Conservation (phyloP, 2,888 invertebrate genomes). For the Agonum fuliginosum region DNA sequence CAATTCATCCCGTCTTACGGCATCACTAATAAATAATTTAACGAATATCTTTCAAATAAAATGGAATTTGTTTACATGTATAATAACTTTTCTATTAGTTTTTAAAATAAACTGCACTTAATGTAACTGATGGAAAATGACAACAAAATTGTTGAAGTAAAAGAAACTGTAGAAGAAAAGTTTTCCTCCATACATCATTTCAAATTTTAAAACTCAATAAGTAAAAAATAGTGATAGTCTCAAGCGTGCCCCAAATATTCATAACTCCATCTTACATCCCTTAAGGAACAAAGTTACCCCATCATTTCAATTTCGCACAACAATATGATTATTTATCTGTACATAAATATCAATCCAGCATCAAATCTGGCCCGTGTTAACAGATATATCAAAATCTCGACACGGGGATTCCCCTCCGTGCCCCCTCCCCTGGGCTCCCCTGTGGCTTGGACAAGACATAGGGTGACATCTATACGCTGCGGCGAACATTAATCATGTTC, state of each 20-base stretch:
- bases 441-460: slow-evolving; percentile 58
- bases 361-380: slow-evolving; percentile 46
- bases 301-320: neutral
- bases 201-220: neutral
- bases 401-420: slow-evolving; percentile 23
- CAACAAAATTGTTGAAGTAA: too few species aligned
- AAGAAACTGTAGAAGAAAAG: too few species aligned
- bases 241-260: neutral
- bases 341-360: slow-evolving; percentile 42
- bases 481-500: slow-evolving; percentile 59
- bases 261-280: neutral
- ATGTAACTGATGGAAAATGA: too few species aligned
- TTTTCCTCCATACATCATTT: too few species aligned
- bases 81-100: too few species aligned
- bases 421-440: slow-evolving; percentile 21
- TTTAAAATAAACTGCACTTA: too few species aligned
- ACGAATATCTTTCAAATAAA: too few species aligned
- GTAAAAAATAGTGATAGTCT: neutral
- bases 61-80: too few species aligned
- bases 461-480: slow-evolving; percentile 60
- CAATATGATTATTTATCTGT: slow-evolving; percentile 33
- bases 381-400: slow-evolving; percentile 59
- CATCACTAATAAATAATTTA: too few species aligned
- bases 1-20: too few species aligned
- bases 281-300: neutral